phyloP scores from a whole-genome alignment of 2,113 vertebrate genomes.

The Scalopus aquaticus region DNA sequence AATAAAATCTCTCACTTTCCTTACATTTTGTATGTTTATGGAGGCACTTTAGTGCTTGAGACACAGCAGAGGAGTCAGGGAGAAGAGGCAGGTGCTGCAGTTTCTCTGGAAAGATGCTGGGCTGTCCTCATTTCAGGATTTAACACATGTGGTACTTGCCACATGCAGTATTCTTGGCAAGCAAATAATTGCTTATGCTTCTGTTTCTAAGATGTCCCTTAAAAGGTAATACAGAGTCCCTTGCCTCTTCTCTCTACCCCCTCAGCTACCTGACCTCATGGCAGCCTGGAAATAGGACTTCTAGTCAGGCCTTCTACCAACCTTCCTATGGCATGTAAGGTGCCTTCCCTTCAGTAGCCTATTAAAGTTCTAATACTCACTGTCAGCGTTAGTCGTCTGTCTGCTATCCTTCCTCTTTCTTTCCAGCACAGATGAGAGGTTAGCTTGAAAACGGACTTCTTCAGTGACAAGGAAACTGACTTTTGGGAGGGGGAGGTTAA shows the following conservation, averaged over 20 bases:
- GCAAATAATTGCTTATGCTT: neutral
- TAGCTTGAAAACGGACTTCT: slow-evolving; percentile 37
- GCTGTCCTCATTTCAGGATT: neutral
- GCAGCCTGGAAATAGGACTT: neutral
- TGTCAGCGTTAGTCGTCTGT: neutral
- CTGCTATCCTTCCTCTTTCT: slow-evolving; percentile 17
- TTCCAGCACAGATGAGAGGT: slow-evolving; percentile 7
- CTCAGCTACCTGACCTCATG: neutral
- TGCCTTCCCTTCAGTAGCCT: neutral
- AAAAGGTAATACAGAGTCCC: neutral
- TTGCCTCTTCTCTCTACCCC: neutral
- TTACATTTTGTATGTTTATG: neutral
- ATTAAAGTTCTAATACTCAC: neutral
- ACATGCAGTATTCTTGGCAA: neutral
- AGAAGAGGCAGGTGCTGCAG: neutral
- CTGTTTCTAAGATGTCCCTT: slow-evolving; percentile 23
- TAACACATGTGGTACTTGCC: neutral
- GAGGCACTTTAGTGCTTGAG: neutral
- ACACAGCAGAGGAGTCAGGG: neutral
- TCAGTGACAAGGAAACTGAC: slow-evolving; percentile 48
- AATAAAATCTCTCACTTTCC: neutral
- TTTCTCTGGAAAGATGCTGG: neutral
- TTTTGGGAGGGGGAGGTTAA: slow-evolving; percentile 57
- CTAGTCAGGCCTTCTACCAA: neutral
- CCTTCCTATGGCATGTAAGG: neutral